Percentiles rank a stretch among this genome's conserved stretches.
Conservation (phyloP, 2,888 invertebrate species). For the Dichetophora obliterata region DNA sequence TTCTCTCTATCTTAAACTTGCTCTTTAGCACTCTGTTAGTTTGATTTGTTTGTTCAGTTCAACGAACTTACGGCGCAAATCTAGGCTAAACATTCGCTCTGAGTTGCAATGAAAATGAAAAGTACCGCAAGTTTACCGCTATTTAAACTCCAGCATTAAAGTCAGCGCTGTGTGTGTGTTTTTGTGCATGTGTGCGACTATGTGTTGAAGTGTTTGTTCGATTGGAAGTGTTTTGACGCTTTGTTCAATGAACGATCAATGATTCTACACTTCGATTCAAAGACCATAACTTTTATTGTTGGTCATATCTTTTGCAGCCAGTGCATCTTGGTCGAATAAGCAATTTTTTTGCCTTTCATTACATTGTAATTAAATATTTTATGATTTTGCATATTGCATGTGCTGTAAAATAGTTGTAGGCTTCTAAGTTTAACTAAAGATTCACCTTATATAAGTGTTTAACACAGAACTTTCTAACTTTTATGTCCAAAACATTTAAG, state of each 20-base stretch:
- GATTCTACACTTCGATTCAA: not conserved
- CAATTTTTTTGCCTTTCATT: not conserved
- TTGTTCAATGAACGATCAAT: constrained; percentile 11
- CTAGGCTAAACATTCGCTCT: constrained; percentile 71
- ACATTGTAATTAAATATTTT: not conserved
- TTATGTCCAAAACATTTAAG: no score
- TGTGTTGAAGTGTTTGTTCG: constrained; percentile 3
- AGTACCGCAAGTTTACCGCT: constrained; percentile 71
- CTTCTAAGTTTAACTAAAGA: not conserved
- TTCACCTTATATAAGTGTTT: no score
- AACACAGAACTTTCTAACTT: no score
- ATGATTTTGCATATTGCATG: not conserved
- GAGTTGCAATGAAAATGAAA: constrained; percentile 71
- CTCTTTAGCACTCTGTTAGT: constrained; percentile 17
- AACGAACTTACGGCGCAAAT: constrained; percentile 69
- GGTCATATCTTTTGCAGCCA: not conserved
- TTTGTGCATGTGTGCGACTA: no score
- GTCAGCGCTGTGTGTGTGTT: constrained; percentile 23
- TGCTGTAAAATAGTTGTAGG: not conserved
- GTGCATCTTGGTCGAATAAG: not conserved
- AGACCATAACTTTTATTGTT: constrained; percentile 6
- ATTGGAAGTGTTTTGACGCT: constrained; percentile 15
- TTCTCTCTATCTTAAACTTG: constrained; percentile 31
- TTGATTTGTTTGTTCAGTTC: constrained; percentile 59
- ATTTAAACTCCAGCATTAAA: constrained; percentile 53